phyloP scores from a whole-genome alignment of 2,888 invertebrate genomes.

The Lasioglossum pauxillum region DNA sequence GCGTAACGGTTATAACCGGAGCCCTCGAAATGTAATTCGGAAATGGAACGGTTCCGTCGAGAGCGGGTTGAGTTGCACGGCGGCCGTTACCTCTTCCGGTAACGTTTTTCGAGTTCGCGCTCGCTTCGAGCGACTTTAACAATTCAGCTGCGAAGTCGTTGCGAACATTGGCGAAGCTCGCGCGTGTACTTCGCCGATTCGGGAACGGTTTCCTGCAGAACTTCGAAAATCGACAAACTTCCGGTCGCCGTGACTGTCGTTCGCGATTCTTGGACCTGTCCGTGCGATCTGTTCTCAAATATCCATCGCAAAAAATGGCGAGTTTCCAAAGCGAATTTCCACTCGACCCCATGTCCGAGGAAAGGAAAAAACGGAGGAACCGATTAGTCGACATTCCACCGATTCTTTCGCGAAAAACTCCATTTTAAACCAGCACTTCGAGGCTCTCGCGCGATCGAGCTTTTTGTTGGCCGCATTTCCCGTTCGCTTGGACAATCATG shows the following conservation, averaged over 20 bases:
- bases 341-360: neutral
- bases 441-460: conserved; percentile 82
- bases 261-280: neutral
- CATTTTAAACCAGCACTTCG: conserved; percentile 81
- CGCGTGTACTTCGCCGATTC: neutral
- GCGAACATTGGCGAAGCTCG: neutral
- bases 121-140: neutral
- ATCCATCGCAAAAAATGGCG: neutral
- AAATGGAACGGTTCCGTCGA: conserved; percentile 4
- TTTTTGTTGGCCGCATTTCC: conserved; percentile 78
- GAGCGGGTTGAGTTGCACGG: neutral
- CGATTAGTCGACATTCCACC: conserved; percentile 2
- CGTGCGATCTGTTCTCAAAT: neutral
- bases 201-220: neutral
- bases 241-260: neutral
- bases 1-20: neutral
- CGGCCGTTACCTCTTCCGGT: neutral
- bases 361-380: neutral
- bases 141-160: conserved; percentile 9
- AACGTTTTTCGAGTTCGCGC: neutral
- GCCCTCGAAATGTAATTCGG: conserved; percentile 13
- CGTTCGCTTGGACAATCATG: conserved; percentile 81
- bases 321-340: too few species aligned
- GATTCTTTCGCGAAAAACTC: neutral
- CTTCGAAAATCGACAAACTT: neutral